Percentiles rank a stretch among this genome's conserved stretches.
Evolutionary conservation across 35 echinoderm and acorn worm species (phyloP).

Genomic region (Lytechinus pictus): DNA sequence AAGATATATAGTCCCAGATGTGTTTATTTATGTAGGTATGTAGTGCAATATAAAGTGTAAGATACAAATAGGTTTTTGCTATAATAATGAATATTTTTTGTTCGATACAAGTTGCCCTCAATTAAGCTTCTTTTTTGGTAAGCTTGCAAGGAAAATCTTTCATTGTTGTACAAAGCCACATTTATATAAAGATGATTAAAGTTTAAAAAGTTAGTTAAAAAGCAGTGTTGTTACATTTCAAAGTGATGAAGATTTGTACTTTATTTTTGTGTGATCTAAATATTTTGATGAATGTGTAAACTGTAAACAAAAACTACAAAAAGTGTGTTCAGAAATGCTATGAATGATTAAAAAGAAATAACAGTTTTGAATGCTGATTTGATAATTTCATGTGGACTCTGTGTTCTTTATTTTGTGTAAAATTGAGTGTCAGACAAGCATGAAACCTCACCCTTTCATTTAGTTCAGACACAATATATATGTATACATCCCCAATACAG

Average conservation of each 20-base stretch:
- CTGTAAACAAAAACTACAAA: slow-evolving; percentile 29
- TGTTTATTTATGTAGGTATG: neutral
- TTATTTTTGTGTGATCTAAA: slow-evolving; percentile 44
- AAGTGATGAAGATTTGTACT: slow-evolving; percentile 19
- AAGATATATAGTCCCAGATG: neutral
- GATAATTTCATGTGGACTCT: neutral
- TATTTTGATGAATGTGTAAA: slow-evolving; percentile 35
- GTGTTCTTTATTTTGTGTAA: neutral
- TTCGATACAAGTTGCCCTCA: neutral
- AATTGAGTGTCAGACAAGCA: neutral
- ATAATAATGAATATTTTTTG: neutral
- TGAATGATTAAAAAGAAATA: slow-evolving; percentile 32
- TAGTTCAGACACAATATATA: no score
- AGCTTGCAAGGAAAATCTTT: neutral
- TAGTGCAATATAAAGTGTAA: slow-evolving; percentile 5
- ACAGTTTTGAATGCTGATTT: slow-evolving; percentile 41
- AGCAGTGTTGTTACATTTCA: slow-evolving; percentile 3
- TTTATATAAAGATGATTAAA: neutral
- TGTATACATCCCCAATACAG: no score
- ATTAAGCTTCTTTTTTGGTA: neutral
- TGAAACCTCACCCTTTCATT: no score
- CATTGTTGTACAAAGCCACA: slow-evolving; percentile 8
- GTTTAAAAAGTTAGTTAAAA: neutral
- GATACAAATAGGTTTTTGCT: neutral
- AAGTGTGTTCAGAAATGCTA: slow-evolving; percentile 46